Base-by-base conservation (phyloP, 1,140 invertebrate species). In the Hylyphantes graminicola region DNA sequence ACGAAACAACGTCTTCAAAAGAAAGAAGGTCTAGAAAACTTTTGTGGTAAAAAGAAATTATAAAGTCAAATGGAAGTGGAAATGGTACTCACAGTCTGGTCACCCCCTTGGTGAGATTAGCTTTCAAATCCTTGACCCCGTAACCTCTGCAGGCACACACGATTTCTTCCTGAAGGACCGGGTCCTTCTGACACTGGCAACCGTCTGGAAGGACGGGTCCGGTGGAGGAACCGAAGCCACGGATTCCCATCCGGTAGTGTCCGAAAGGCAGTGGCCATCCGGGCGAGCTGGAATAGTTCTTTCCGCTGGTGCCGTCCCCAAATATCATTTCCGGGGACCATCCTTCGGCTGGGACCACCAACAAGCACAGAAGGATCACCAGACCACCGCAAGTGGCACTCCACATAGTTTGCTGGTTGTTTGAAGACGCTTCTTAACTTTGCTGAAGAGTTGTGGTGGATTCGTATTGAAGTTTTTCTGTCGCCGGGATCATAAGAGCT, bases 61-160 rank as follows among this genome's bases (percentile, higher is more conserved):
- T 35, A 35, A 35, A 35, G 35, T 35, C 35, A 35, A 35, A 35
- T 35, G 35, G 5, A 35, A 35, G 35, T 35, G 35, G 35, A 35
- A 67, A 15, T 15, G 19, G 54, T 70, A 81, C 79, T 81, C 54
- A 81, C 79, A 81, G 57, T 15, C 79, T 64, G 21, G 67, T 81
- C 48, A 81, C 55, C 54, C 68, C 78, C 19, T 48, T 81, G 7
- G 79, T 81, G 15, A 81, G 67, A 81, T 81, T 81, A 57, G 68
- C 68, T 50, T 72, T 53, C 21, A 80, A 63, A 59, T 81, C 79
- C 79, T 73, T 72, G 79, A 81, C 79, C 61, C 76, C 54, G 8
- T 51, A 64, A 51, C 79, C 79, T 81, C 68, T 81, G 48, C 79
- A 81, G 50, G 54, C 67, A 48, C 79, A 81, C 61, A 81, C 55